Percentiles rank a stretch among this genome's conserved stretches.
These are phyloP conservation scores for Leptinotarsa lineolata DNA, from an alignment of 1,140 invertebrate genomes.

Conservation along the genomic window DNA sequence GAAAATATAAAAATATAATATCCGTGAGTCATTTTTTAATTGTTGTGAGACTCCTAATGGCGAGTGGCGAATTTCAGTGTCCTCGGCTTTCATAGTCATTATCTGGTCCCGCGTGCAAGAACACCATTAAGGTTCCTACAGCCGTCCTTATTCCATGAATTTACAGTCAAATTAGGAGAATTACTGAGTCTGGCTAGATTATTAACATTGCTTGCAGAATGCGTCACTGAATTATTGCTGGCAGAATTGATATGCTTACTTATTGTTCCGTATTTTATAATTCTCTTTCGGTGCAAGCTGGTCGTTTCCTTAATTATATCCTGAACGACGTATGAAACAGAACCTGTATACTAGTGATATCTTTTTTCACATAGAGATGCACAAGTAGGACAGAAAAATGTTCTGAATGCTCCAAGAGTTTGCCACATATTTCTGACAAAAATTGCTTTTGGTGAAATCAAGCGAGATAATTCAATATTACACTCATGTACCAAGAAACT, in stretches of 20 bases:
- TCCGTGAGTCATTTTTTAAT: not conserved
- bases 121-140: constrained; percentile 41
- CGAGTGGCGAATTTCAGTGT: constrained; percentile 13
- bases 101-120: constrained; percentile 33
- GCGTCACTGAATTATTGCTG: constrained; percentile 35
- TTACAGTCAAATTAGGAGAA: constrained; percentile 43
- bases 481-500: too few relatives aligned
- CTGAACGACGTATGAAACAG: too few relatives aligned
- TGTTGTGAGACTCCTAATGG: constrained; percentile 3
- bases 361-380: not conserved
- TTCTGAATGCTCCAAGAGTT: too few relatives aligned
- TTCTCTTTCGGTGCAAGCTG: not conserved
- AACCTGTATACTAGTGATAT: not conserved
- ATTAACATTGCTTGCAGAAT: constrained; percentile 40
- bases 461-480: too few relatives aligned
- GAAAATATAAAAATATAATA: constrained; percentile 1
- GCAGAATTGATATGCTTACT: constrained; percentile 27
- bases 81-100: constrained; percentile 10
- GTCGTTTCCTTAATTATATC: not conserved
- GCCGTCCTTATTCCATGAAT: constrained; percentile 43
- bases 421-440: too few relatives aligned
- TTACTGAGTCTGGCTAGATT: constrained; percentile 42
- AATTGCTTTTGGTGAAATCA: too few relatives aligned
- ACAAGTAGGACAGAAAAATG: too few relatives aligned
- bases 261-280: constrained; percentile 17